These are phyloP conservation scores for Stichodactyla helianthus DNA, from an alignment of 64 coral and sea anemone species.

Conservation along the genomic window DNA sequence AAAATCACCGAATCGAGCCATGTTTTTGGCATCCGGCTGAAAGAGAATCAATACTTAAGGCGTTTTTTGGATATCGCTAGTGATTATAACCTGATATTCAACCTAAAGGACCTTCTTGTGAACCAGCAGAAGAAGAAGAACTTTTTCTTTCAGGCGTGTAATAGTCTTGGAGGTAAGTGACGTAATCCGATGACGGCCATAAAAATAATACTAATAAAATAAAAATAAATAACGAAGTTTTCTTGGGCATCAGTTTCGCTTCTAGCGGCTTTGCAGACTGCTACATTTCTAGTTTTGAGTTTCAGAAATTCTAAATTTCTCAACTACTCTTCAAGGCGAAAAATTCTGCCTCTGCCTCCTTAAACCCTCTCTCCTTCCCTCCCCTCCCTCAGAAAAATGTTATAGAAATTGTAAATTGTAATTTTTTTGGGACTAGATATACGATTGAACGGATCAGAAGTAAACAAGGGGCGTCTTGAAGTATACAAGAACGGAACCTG, in stretches of 20 bases:
- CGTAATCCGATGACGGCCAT: background rate
- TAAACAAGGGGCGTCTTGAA: background rate
- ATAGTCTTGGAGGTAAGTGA: background rate
- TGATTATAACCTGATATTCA: background rate
- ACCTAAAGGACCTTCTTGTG: background rate
- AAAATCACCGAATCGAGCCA: background rate
- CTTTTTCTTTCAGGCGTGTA: background rate
- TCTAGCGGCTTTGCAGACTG: no score
- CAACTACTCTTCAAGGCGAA: no score
- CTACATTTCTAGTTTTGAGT: no score
- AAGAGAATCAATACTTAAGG: background rate
- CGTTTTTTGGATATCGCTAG: background rate
- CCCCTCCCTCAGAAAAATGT: no score
- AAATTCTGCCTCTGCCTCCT: no score
- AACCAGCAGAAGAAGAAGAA: background rate
- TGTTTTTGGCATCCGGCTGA: background rate
- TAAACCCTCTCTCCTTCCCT: no score
- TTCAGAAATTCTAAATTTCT: no score
- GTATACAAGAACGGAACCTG: background rate
- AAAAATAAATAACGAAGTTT: no score
- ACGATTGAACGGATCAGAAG: background rate
- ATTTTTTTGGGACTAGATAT: background rate
- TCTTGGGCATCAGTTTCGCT: no score
- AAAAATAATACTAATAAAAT: no score
- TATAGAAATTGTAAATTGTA: background rate